Evolutionary conservation across 1,140 invertebrate genomes (phyloP).

Genomic region (Habropoda laboriosa): DNA sequence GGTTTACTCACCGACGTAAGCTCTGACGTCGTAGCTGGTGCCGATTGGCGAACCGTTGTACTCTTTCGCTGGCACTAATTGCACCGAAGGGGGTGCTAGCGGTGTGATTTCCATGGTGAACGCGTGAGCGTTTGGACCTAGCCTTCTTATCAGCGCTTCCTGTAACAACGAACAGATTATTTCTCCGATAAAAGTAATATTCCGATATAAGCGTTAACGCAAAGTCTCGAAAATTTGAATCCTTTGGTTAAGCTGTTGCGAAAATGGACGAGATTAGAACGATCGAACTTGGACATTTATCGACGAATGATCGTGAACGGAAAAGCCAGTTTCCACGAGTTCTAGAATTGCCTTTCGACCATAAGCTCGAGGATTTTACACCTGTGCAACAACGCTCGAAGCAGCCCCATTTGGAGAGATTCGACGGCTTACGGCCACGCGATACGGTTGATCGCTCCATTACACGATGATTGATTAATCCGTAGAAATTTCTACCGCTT

Average conservation of each 20-base stretch:
- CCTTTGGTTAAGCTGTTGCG: too few relatives aligned
- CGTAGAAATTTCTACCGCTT: background rate
- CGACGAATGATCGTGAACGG: background rate
- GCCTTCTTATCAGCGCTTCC: slow-evolving; percentile 90
- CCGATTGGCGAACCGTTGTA: slow-evolving; percentile 95
- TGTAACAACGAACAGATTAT: slow-evolving; percentile 74
- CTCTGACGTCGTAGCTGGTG: slow-evolving; percentile 91
- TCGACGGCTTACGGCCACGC: background rate
- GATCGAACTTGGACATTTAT: background rate
- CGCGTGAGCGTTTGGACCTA: slow-evolving; percentile 90
- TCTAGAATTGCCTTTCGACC: too few relatives aligned
- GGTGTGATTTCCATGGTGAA: slow-evolving; percentile 91
- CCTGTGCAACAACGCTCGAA: background rate
- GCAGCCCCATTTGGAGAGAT: background rate
- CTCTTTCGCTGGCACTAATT: slow-evolving; percentile 93
- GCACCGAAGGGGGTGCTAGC: slow-evolving; percentile 92
- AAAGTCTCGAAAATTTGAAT: too few relatives aligned
- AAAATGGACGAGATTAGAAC: background rate
- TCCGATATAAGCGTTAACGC: too few relatives aligned
- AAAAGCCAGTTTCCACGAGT: background rate
- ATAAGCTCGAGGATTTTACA: background rate
- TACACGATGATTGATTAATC: background rate
- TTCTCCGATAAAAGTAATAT: too few relatives aligned
- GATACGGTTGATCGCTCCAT: background rate
- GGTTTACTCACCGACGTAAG: slow-evolving; percentile 86